Evolutionary conservation across 1,140 invertebrate genomes (phyloP).

Genomic region (Akabosia matsudoensis): DNA sequence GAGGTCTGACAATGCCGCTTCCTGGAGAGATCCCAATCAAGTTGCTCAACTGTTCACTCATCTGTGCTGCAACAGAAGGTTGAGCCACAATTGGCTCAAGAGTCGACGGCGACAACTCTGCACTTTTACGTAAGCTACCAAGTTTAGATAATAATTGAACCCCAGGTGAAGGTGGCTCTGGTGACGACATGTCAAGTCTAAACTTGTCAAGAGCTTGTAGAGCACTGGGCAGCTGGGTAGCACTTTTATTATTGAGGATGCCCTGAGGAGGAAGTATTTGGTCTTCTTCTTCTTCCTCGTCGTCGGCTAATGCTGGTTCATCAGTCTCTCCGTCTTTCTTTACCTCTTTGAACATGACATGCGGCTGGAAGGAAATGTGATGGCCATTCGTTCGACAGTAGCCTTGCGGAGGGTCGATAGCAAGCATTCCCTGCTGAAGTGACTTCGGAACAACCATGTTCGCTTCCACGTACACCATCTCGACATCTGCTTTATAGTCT

Average conservation of each 20-base stretch:
- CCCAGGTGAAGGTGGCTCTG: neutral
- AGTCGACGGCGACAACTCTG: neutral
- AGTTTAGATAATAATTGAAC: neutral
- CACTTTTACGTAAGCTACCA: neutral
- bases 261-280: neutral
- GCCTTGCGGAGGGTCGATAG: constrained; percentile 61
- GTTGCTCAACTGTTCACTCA: constrained; percentile 28
- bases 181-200: neutral
- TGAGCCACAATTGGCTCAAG: neutral
- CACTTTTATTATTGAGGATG: constrained; percentile 21
- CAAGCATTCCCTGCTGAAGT: constrained; percentile 77
- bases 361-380: constrained; percentile 18
- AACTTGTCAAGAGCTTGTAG: neutral
- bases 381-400: constrained; percentile 22
- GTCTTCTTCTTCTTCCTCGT: constrained; percentile 30
- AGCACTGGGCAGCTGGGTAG: neutral
- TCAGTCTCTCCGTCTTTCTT: constrained; percentile 20
- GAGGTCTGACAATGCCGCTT: neutral
- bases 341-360: neutral
- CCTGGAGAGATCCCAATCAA: constrained; percentile 24
- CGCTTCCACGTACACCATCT: constrained; percentile 64
- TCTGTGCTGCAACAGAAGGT: constrained; percentile 12
- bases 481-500: constrained; percentile 40
- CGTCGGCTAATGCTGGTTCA: constrained; percentile 14
- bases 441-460: constrained; percentile 84